phyloP scores from a whole-genome alignment of 1,140 invertebrate genomes.

The Drosophila saltans region DNA sequence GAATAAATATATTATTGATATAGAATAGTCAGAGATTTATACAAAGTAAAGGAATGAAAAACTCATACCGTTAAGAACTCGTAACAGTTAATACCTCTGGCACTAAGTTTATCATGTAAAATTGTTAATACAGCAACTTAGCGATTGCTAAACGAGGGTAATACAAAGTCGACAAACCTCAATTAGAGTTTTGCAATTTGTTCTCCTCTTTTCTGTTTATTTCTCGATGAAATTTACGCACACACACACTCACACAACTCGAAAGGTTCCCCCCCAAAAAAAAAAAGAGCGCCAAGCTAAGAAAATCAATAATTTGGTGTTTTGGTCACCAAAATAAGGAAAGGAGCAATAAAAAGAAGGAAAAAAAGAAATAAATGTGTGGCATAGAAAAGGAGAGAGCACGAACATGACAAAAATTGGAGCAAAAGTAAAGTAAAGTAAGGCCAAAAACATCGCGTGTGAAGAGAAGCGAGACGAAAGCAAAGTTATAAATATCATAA shows the following conservation, averaged over 20 bases:
- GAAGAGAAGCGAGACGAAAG: constrained; percentile 17
- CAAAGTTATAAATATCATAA: constrained; percentile 10
- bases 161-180: background rate
- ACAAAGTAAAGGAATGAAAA: too few species aligned
- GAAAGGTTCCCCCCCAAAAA: background rate
- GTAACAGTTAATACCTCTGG: too few species aligned
- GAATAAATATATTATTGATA: too few species aligned
- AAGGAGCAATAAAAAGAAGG: constrained; percentile 39
- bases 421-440: constrained; percentile 28
- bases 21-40: too few species aligned
- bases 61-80: too few species aligned
- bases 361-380: constrained; percentile 46
- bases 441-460: constrained; percentile 25
- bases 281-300: constrained; percentile 64
- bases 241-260: background rate
- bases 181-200: constrained; percentile 1
- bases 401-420: constrained; percentile 34
- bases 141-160: background rate
- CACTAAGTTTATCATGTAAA: too few species aligned
- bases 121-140: too few species aligned
- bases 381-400: constrained; percentile 45
- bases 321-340: constrained; percentile 41
- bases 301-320: constrained; percentile 71
- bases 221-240: constrained; percentile 46
- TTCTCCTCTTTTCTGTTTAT: constrained; percentile 5